Conservation (phyloP, 1,140 invertebrate species). For the Physella acuta region DNA sequence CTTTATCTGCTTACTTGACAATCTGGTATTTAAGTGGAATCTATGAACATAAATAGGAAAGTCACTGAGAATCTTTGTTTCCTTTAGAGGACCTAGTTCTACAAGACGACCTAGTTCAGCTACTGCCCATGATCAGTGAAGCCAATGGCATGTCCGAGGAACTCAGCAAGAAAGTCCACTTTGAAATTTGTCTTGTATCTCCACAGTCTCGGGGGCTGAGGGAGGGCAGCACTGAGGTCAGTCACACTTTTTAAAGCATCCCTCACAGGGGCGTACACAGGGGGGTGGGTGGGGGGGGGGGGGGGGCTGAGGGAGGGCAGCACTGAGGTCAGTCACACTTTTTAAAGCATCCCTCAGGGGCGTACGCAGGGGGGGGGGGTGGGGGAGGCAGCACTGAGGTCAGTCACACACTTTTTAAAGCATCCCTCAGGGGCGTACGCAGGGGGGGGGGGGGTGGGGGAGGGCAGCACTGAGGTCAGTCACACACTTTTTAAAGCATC, state of each 20-base stretch:
- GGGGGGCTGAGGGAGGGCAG: conserved; percentile 59
- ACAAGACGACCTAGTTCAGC: conserved; percentile 67
- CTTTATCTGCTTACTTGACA: too few species aligned
- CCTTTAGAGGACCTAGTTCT: conserved; percentile 62
- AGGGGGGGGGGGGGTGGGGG: too few species aligned
- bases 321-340: conserved; percentile 58
- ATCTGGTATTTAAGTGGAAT: neutral
- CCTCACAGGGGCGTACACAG: too few species aligned
- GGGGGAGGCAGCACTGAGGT: too few species aligned
- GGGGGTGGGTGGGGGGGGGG: too few species aligned
- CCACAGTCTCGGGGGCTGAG: conserved; percentile 62
- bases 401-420: too few species aligned
- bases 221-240: conserved; percentile 60
- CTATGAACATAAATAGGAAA: neutral
- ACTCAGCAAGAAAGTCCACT: conserved; percentile 66
- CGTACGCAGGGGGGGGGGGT: conserved; percentile 60
- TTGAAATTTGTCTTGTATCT: conserved; percentile 67
- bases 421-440: too few species aligned
- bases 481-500: too few species aligned
- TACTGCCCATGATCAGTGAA: conserved; percentile 67
- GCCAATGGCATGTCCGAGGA: conserved; percentile 70
- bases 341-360: too few species aligned
- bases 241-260: too few species aligned
- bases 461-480: conserved; percentile 57
- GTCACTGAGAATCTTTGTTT: neutral